Percentiles rank a stretch among this genome's conserved stretches.
Evolutionary conservation across 2,113 vertebrate species (phyloP).

Genomic region (Gobius niger): DNA sequence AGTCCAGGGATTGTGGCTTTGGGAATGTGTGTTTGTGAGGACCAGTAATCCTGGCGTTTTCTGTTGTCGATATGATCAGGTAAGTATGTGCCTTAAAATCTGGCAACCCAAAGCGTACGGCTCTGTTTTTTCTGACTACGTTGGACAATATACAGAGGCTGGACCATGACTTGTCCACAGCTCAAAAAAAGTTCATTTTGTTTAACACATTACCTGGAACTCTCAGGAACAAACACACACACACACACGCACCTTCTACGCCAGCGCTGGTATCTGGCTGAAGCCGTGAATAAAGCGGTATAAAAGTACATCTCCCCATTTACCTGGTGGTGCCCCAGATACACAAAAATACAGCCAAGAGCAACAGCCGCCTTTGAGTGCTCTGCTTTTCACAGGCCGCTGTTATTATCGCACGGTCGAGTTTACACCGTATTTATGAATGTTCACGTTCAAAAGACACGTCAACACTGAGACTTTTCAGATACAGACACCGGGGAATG

Average conservation of each 20-base stretch:
- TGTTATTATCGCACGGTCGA: conserved; percentile 7
- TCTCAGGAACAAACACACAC: neutral
- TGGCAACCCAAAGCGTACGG: too few species aligned
- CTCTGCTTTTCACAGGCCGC: conserved; percentile 32
- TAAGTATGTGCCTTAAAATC: too few species aligned
- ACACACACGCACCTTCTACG: conserved; percentile 20
- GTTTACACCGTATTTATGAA: neutral
- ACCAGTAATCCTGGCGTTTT: too few species aligned
- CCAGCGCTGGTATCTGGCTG: conserved; percentile 33
- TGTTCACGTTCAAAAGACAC: neutral
- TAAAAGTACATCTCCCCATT: conserved; percentile 51
- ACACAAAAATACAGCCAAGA: conserved; percentile 41
- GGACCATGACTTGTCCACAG: too few species aligned
- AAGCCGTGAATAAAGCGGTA: conserved; percentile 55
- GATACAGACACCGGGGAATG: neutral
- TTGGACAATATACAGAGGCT: too few species aligned
- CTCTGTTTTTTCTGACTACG: too few species aligned
- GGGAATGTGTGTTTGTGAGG: too few species aligned
- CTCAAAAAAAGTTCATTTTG: too few species aligned
- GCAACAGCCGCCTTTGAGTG: conserved; percentile 42
- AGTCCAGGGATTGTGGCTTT: too few species aligned
- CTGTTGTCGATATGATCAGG: too few species aligned
- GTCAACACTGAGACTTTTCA: neutral
- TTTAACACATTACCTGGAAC: too few species aligned
- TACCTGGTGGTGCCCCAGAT: conserved; percentile 52